These are phyloP conservation scores for Halocaridina rubra DNA, from an alignment of 2,888 invertebrate species.

Conservation along the genomic window DNA sequence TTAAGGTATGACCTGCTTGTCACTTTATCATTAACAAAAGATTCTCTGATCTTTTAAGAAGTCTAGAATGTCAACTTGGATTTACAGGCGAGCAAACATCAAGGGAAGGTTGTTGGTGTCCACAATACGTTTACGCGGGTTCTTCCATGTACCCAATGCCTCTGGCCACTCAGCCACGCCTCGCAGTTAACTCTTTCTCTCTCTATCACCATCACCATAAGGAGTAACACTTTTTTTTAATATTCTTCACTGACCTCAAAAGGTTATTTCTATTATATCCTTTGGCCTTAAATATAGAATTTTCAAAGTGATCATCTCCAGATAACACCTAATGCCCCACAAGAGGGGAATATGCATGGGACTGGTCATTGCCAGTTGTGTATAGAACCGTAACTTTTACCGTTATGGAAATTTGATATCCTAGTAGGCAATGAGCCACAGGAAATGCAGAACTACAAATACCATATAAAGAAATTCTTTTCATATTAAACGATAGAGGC, in stretches of 20 bases:
- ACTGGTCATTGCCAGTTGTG: no score
- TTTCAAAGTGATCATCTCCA: no score
- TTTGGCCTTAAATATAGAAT: not conserved
- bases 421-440: no score
- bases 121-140: slow-evolving; percentile 41
- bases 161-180: slow-evolving; percentile 13
- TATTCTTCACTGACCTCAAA: slow-evolving; percentile 11
- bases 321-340: no score
- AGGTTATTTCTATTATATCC: not conserved
- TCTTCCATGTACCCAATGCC: slow-evolving; percentile 42
- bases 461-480: no score
- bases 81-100: slow-evolving; percentile 52
- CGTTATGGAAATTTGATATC: no score
- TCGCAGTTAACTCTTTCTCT: slow-evolving; percentile 24
- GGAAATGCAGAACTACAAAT: no score
- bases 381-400: no score
- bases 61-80: slow-evolving; percentile 48
- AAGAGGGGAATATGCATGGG: no score
- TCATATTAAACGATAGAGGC: no score
- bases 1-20: slow-evolving; percentile 22
- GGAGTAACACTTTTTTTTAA: slow-evolving; percentile 2
- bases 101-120: slow-evolving; percentile 57
- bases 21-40: slow-evolving; percentile 36
- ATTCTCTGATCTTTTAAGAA: slow-evolving; percentile 47
- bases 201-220: slow-evolving; percentile 10